Percentiles rank a stretch among this genome's conserved stretches.
Evolutionary conservation across 1,140 invertebrate genomes (phyloP).

Genomic region (fruit fly (Drosophila melanogaster)): Release_6_plus_ISO1_MT NT_033777.3:15589001-15589500

Average conservation of each 20-base stretch:
- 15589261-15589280: constrained; percentile 80
- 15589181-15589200: constrained; percentile 19
- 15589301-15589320: constrained; percentile 54
- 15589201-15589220: constrained; percentile 42
- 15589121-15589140: background rate
- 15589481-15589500: constrained; percentile 64
- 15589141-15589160: constrained; percentile 66
- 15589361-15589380: constrained; percentile 12
- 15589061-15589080: constrained; percentile 4
- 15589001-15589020: constrained; percentile 78
- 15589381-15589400: constrained; percentile 70
- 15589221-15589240: constrained; percentile 76
- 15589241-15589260: constrained; percentile 83
- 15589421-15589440: constrained; percentile 61
- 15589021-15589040: constrained; percentile 42
- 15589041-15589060: constrained; percentile 30
- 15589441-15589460: constrained; percentile 59
- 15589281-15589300: constrained; percentile 60
- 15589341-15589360: constrained; percentile 24
- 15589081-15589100: constrained; percentile 5
- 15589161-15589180: constrained; percentile 74
- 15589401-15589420: constrained; percentile 44
- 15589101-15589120: background rate
- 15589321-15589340: constrained; percentile 62
- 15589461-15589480: constrained; percentile 23